Base-by-base conservation (phyloP, 2,888 invertebrate species). In the Brassicogethes aeneus region DNA sequence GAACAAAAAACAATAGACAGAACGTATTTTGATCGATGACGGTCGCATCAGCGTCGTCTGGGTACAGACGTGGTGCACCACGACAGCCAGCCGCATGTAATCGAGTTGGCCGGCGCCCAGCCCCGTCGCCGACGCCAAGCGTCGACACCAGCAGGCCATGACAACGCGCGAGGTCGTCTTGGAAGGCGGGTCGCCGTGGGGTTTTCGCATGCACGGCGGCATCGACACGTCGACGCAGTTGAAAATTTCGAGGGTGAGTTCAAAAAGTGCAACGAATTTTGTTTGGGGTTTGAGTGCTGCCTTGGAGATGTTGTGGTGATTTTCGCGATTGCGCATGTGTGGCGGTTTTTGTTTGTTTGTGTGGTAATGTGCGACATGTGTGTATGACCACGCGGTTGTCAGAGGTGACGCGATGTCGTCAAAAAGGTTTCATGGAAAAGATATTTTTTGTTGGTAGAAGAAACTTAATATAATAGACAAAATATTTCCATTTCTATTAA, bases 191-290 rank as follows among this genome's bases (percentile, higher is more conserved):
- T 79, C 84, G 65, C 89, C 89, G 54, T 89, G 89, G 90, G 89
- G 89, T 60, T 89, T 90, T 72, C 81, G 89, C 52, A 83, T 89
- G 80, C 83, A 85, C 67, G 89, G 89, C 50, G 89, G 89, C 49
- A 77, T 73, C 57, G 88, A 89, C 70, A 77, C 79, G 56, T 80
- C 82, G 62, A 82, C 83, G 66, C 84, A 85, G 44, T 73, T 89
- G 45, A 77, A 80, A 65, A 84, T 90, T 68, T 83, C 85, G 39
- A 79, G 85, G 77, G 86, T 85, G 70, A 74, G 81, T 75, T 23
- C 10, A 23, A n/a, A n/a, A n/a, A n/a, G n/a, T n/a, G 10, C 5
- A 23, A 10, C 10, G 23, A 10, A 23, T 23, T 23, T 23, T 23
- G 23, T 23, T 23, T n/a, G n/a, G n/a, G n/a, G n/a, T n/a, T n/a